phyloP scores from a whole-genome alignment of 2,113 vertebrate genomes.

The Nannobrachium achirus region DNA sequence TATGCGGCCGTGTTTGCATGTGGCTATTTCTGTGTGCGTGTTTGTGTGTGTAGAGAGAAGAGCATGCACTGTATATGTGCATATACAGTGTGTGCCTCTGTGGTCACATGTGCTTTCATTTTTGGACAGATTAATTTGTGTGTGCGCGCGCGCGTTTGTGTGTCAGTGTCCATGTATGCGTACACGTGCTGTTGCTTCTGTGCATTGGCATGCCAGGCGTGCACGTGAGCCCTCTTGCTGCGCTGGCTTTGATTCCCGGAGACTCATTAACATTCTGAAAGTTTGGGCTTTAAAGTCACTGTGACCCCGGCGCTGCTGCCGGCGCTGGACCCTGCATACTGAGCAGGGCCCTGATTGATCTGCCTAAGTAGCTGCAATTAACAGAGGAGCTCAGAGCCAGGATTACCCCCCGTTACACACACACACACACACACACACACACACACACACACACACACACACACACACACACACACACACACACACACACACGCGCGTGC shows the following conservation, averaged over 20 bases:
- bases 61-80: conserved; percentile 1
- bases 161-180: conserved; percentile 15
- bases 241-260: conserved; percentile 59
- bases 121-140: conserved; percentile 6
- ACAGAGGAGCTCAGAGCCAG: conserved; percentile 42
- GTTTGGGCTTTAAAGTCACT: conserved; percentile 77
- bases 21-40: neutral
- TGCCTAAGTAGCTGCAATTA: conserved; percentile 77
- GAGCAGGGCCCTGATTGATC: conserved; percentile 77
- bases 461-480: conserved; percentile 6
- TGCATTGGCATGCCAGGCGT: neutral
- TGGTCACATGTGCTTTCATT: neutral
- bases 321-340: conserved; percentile 67
- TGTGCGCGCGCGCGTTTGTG: neutral
- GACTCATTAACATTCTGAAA: conserved; percentile 79
- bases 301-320: conserved; percentile 69
- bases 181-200: too few species aligned
- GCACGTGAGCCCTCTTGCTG: conserved; percentile 33
- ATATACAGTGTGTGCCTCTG: conserved; percentile 3
- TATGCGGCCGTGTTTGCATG: neutral
- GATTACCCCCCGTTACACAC: conserved; percentile 1
- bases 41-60: neutral
- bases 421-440: conserved; percentile 23
- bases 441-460: conserved; percentile 9
- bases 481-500: conserved; percentile 23